A percentile compares a stretch with the other conserved stretches of the same genome.
These are phyloP conservation scores for Bubo blakistoni DNA, from an alignment of 2,113 vertebrate species.

Conservation along the genomic window DNA sequence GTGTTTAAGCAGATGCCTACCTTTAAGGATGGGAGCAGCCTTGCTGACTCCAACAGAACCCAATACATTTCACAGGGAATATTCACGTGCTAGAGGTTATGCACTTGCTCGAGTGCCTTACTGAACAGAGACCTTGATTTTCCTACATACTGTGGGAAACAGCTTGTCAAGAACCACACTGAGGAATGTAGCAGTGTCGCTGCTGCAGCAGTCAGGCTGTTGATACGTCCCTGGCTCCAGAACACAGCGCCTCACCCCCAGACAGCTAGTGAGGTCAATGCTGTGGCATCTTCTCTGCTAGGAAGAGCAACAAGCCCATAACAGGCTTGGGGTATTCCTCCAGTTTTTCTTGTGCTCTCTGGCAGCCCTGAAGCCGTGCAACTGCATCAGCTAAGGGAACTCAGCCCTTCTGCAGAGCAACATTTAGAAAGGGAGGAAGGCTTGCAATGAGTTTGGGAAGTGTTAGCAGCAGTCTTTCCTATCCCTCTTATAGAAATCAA, in stretches of 20 bases:
- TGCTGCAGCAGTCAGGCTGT: neutral
- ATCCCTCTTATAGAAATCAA: neutral
- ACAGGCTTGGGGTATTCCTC: neutral
- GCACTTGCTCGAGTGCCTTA: neutral
- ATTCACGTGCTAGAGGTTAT: slow-evolving; percentile 58
- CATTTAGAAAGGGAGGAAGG: neutral
- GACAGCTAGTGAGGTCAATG: neutral
- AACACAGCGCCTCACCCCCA: neutral
- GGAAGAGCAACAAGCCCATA: neutral
- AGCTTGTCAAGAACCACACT: neutral
- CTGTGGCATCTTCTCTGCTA: neutral
- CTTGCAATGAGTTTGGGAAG: neutral
- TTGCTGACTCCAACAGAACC: slow-evolving; percentile 58
- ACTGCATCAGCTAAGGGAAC: neutral
- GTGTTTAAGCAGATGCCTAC: slow-evolving; percentile 49
- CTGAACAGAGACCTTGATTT: slow-evolving; percentile 15
- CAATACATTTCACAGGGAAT: slow-evolving; percentile 34
- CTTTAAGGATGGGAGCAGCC: slow-evolving; percentile 57
- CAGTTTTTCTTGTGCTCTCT: neutral
- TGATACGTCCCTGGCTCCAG: neutral
- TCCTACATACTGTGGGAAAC: neutral
- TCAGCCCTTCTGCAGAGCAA: neutral
- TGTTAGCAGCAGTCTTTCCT: neutral
- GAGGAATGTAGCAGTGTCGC: neutral
- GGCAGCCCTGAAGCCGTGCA: neutral